phyloP scores from a whole-genome alignment of 1,140 invertebrate species.

The Coelopa frigida region DNA sequence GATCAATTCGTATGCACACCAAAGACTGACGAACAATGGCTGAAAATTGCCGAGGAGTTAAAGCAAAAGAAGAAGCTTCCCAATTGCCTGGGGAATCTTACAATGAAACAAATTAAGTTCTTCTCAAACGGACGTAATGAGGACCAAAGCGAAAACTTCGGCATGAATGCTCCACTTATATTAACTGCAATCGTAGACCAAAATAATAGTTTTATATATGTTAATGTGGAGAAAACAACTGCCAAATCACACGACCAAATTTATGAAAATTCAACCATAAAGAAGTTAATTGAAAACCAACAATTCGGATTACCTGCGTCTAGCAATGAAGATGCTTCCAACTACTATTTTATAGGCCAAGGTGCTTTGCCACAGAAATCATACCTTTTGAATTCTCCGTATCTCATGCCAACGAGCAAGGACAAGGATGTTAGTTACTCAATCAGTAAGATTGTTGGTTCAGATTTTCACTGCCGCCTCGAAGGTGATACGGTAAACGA shows the following conservation, averaged over 20 bases:
- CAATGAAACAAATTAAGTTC: slow-evolving; percentile 38
- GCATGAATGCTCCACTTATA: slow-evolving; percentile 25
- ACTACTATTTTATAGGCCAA: slow-evolving; percentile 34
- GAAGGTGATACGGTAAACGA: slow-evolving; percentile 26
- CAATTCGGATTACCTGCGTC: too few relatives aligned
- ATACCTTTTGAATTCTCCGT: slow-evolving; percentile 30
- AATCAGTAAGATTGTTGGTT: background rate
- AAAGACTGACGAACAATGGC: slow-evolving; percentile 44
- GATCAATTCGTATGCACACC: slow-evolving; percentile 42
- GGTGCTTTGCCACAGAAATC: slow-evolving; percentile 27
- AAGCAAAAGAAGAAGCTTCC: slow-evolving; percentile 31
- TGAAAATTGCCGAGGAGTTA: slow-evolving; percentile 30
- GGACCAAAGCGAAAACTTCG: slow-evolving; percentile 2
- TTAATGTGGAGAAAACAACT: slow-evolving; percentile 31
- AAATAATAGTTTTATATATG: slow-evolving; percentile 39
- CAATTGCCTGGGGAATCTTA: slow-evolving; percentile 35
- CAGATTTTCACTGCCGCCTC: slow-evolving; percentile 12
- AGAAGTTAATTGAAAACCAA: slow-evolving; percentile 30
- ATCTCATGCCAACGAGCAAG: slow-evolving; percentile 19
- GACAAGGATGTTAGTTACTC: too few relatives aligned
- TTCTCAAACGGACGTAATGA: slow-evolving; percentile 16
- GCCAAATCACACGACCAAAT: slow-evolving; percentile 33
- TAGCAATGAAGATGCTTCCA: too few relatives aligned
- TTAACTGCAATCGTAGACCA: slow-evolving; percentile 38
- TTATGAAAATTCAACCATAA: slow-evolving; percentile 37